Base-by-base conservation (phyloP, 2,888 invertebrate genomes). In the Nomada flava region DNA sequence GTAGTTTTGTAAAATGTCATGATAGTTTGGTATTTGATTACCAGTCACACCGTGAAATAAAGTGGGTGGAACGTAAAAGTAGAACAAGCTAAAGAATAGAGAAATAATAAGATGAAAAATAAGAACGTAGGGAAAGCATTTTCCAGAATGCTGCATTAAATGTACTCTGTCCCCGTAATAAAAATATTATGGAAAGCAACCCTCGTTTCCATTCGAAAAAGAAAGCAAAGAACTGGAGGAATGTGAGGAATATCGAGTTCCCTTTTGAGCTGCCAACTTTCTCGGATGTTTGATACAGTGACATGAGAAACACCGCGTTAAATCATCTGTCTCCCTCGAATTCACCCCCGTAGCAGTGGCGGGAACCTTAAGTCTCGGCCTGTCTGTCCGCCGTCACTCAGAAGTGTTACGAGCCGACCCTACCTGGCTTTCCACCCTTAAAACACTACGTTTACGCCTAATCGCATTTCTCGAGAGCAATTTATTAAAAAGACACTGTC, bases 331-430 rank as follows among this genome's bases (percentile, higher is more conserved):
- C 90, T 87, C 90, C 89, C 84, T 85, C 76, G 55, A 76, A 86
- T 85, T 87, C 79, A 86, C 57, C 83, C 86, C 78, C 77, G 83
- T 83, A 80, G 79, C 85, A 86, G 86, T 83, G 62, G 67, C 81
- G 85, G 72, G 89, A 82, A 89, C 87, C 88, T 88, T 85, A 88
- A 91, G 91, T 91, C 88, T 86, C 83, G 70, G 78, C 88, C 89
- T 89, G 91, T 92, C 91, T 90, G 89, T 90, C 91, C 89, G 83
- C 88, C 86, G 92, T 91, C 92, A 92, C 90, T 92, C 91, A 90
- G 82, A 81, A 75, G 53, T 73, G 88, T 89, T 89, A 89, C 87
- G 85, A 86, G 53, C 77, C 73, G 65, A 80, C 83, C 83, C 82
- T 70, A 53, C 67, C 65, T 80, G 76, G 76, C 74, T 76, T 83